phyloP scores from a whole-genome alignment of 2,888 invertebrate genomes.

The Latrodectus hesperus region DNA sequence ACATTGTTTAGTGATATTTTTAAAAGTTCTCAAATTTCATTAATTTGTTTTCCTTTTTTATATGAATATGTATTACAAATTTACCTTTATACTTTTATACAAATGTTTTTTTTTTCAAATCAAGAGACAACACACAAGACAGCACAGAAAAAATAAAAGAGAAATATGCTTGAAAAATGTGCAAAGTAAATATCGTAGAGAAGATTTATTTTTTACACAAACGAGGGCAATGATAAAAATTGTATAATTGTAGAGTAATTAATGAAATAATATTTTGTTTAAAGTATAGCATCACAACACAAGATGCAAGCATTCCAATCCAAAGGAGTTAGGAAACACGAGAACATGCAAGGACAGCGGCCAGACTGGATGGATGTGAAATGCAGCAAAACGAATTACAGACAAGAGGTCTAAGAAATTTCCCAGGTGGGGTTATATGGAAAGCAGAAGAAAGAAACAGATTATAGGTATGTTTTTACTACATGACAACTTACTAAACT shows the following conservation, averaged over 20 bases:
- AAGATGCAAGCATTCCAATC: constrained; percentile 68
- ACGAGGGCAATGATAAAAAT: constrained; percentile 63
- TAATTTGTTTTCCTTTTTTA: too few species aligned
- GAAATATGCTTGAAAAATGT: constrained; percentile 60
- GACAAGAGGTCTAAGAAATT: constrained; percentile 68
- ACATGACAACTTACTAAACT: constrained; percentile 91
- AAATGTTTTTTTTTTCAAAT: constrained; percentile 16
- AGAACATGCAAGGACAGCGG: constrained; percentile 68
- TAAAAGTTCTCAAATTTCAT: too few species aligned
- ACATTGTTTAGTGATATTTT: too few species aligned
- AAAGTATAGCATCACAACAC: constrained; percentile 69
- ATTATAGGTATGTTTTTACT: constrained; percentile 69
- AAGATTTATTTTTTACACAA: constrained; percentile 54
- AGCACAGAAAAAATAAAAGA: constrained; percentile 44
- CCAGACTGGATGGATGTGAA: constrained; percentile 60
- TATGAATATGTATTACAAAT: neutral
- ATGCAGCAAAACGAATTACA: constrained; percentile 64
- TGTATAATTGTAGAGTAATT: constrained; percentile 56
- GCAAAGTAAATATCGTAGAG: constrained; percentile 61
- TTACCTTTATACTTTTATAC: neutral
- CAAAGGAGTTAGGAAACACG: constrained; percentile 66
- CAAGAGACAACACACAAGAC: constrained; percentile 46
- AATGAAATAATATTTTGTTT: constrained; percentile 35
- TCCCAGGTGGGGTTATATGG: constrained; percentile 70
- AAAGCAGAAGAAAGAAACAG: constrained; percentile 70